phyloP scores from a whole-genome alignment of 2,888 invertebrate species.

The Tridacna gigas region DNA sequence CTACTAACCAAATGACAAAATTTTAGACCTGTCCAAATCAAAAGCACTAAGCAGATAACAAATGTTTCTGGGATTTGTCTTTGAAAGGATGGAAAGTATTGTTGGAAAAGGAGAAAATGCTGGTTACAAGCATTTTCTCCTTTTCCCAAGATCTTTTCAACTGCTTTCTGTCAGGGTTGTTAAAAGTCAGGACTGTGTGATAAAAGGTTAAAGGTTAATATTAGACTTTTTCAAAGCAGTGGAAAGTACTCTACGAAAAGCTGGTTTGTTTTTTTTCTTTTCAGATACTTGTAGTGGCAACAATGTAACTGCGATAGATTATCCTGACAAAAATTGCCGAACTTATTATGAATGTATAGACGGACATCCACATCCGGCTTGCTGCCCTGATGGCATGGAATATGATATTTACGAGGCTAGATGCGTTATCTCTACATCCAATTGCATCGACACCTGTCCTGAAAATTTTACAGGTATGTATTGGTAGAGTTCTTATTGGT shows the following conservation, averaged over 20 bases:
- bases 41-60: too few species aligned
- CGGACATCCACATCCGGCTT: conserved; percentile 7
- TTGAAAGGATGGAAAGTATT: neutral
- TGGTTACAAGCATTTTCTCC: neutral
- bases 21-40: too few species aligned
- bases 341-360: conserved; percentile 8
- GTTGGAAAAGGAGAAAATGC: neutral
- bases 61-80: too few species aligned
- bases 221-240: too few species aligned
- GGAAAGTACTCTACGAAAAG: too few species aligned
- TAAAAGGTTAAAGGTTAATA: neutral
- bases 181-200: neutral
- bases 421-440: conserved; percentile 5
- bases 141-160: neutral
- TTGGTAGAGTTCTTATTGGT: neutral
- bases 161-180: too few species aligned
- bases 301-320: conserved; percentile 6
- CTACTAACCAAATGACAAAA: too few species aligned
- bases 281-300: conserved; percentile 5
- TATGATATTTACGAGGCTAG: conserved; percentile 9
- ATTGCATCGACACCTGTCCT: conserved; percentile 1
- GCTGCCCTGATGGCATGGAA: conserved; percentile 11
- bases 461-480: conserved; percentile 7
- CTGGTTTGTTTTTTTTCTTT: neutral
- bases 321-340: conserved; percentile 1